These are phyloP conservation scores for Cossypha niveicapilla DNA, from an alignment of 2,797 vertebrate species.

Conservation along the genomic window DNA sequence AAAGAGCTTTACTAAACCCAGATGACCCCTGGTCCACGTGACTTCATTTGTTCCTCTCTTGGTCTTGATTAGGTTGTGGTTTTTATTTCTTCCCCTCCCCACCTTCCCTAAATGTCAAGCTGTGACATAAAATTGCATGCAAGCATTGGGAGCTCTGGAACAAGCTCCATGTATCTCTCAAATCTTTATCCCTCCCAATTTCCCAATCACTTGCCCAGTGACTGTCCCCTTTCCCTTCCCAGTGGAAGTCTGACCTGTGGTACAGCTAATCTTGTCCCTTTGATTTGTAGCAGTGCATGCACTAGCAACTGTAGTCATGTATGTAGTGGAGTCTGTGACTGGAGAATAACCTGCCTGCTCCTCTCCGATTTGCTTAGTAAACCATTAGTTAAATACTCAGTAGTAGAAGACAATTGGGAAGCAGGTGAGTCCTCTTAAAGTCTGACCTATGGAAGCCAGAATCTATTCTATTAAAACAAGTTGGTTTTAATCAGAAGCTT, in stretches of 20 bases:
- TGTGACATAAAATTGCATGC: slow-evolving; percentile 64
- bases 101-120: slow-evolving; percentile 64
- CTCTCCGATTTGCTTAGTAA: slow-evolving; percentile 14
- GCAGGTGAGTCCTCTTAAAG: slow-evolving; percentile 57
- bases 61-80: slow-evolving; percentile 61
- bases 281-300: slow-evolving; percentile 62
- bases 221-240: slow-evolving; percentile 32
- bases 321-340: slow-evolving; percentile 46
- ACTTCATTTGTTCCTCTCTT: slow-evolving; percentile 75
- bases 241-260: slow-evolving; percentile 47
- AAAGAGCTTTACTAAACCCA: slow-evolving; percentile 63
- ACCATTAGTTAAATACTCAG: background rate
- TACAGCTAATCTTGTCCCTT: slow-evolving; percentile 43
- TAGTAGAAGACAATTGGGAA: slow-evolving; percentile 35
- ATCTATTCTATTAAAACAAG: background rate
- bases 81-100: slow-evolving; percentile 64
- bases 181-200: slow-evolving; percentile 22
- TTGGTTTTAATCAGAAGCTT: background rate
- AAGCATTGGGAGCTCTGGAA: slow-evolving; percentile 64
- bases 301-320: slow-evolving; percentile 30
- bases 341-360: slow-evolving; percentile 71
- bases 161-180: slow-evolving; percentile 56
- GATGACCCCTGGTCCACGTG: slow-evolving; percentile 70
- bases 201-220: background rate
- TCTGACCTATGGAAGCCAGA: background rate